Evolutionary conservation across 2,888 invertebrate species (phyloP), one percentile per base, ranked within the genome.

Genomic region (Microctonus brassicae): DNA sequence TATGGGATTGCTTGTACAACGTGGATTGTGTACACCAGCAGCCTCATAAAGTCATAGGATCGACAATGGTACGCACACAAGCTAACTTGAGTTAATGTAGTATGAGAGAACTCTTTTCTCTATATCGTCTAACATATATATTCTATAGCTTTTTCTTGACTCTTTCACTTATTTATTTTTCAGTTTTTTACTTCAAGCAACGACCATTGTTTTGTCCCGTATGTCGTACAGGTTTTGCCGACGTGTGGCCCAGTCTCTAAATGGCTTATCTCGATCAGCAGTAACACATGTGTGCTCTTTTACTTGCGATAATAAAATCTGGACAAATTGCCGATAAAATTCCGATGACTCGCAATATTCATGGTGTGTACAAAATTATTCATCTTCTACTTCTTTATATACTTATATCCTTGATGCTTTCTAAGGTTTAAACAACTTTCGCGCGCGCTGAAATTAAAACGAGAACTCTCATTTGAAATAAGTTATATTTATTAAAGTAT

Each of bases 41-140:
- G 78, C 67, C 77, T 81, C 79, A 80, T 82, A 80, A 81, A 82
- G 80, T 78, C 80, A 78, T 78, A 79, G 77, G 74, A 76, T 77
- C 79, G 78, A 78, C 78, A 76, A 77, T 77, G 78, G 75, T 70
- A 62, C 73, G 55, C 60, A 62, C 61, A 29, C 13, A 55, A 4
- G 17, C 47, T 6, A 13, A 2, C 42, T 10, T 22, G 7, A 22
- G 20, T 10, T 26, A 57, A 57, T 57, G 57, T 11, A 29, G 26
- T n/a, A 24, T 26, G 13, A 29, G 13, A n/a, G n/a, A n/a, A n/a
- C n/a, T n/a, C n/a, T n/a, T n/a, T n/a, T n/a, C n/a, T n/a, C n/a
- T n/a, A n/a, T n/a, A n/a, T n/a, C n/a, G n/a, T n/a, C n/a, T n/a
- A n/a, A n/a, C n/a, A n/a, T n/a, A n/a, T n/a, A n/a, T n/a, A n/a